phyloP scores from a whole-genome alignment of 2,113 vertebrate genomes.

The Chrysemys picta region DNA sequence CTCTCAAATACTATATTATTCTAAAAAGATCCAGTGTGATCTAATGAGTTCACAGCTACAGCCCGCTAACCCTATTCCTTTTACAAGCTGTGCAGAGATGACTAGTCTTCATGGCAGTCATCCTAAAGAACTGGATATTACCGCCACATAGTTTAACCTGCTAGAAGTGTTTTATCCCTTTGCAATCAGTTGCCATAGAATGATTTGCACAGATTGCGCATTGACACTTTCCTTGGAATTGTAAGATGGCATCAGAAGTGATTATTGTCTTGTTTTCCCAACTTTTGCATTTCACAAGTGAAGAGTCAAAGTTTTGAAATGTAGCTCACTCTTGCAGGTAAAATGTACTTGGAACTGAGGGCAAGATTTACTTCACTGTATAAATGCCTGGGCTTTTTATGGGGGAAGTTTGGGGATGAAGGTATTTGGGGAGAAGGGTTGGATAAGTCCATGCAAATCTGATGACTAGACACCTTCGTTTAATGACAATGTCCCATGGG shows the following conservation, averaged over 20 bases:
- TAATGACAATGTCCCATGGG: background rate
- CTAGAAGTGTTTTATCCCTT: background rate
- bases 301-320: background rate
- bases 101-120: constrained; percentile 13
- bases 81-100: constrained; percentile 50
- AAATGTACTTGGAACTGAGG: background rate
- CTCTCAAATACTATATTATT: background rate
- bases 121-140: constrained; percentile 4
- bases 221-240: constrained; percentile 35
- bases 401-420: background rate
- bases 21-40: background rate
- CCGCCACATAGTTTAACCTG: background rate
- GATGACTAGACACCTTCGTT: background rate
- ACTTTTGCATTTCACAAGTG: background rate
- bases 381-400: background rate
- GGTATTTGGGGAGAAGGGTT: background rate
- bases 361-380: background rate
- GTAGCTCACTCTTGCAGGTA: background rate
- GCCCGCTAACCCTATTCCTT: constrained; percentile 16
- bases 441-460: background rate
- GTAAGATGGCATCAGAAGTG: constrained; percentile 11
- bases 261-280: background rate
- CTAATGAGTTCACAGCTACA: background rate
- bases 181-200: background rate
- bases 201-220: background rate